Base-by-base conservation (phyloP, 2,888 invertebrate species). In the Ophion slaviceki region DNA sequence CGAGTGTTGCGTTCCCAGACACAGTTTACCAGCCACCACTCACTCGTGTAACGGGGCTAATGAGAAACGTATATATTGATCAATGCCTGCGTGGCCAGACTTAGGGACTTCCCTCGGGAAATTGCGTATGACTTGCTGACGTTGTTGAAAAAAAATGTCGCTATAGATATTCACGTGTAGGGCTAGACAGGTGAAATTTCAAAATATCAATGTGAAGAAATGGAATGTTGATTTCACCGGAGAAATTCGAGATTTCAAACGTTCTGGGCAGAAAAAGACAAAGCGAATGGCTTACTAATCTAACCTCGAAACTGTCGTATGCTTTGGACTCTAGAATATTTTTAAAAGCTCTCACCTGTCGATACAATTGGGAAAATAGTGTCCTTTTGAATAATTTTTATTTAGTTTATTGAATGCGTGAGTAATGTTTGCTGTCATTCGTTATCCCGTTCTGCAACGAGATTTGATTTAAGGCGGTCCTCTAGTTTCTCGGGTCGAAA, bases 61-160 rank as follows among this genome's bases (percentile, higher is more conserved):
- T 89, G 90, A 88, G 87, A 89, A 86, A 82, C 87, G 89, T 88
- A 89, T 90, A 89, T 91, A 90, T 90, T 90, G 91, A 92, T 91
- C 90, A 90, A 90, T 91, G 17, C 67, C 40, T 62, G 17, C 45
- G 20, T 53, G 20, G 76, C 76, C 64, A 74, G 74, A 66, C 47
- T 75, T 53, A 28, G 47, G 47, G 67, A 76, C 45, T 67, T 75
- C 20, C 40, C 32, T 47, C 28, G 20, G 45, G 47, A 70, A 79
- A 71, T 78, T 64, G 10, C 71, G 36, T 85, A 28, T 61, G 57
- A n/a, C n/a, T 20, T 64, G n/a, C 14, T 24, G 57, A 53, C 53
- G 53, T 53, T 53, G 8, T 17, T 4, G 2, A 53, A 53, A 17
- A 59, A 36, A 3, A 36, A 70, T 24, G 17, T 70, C 2, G 0